Evolutionary conservation across 2,797 vertebrate species (phyloP).

Genomic region (Heteromormyrus szaboi): DNA sequence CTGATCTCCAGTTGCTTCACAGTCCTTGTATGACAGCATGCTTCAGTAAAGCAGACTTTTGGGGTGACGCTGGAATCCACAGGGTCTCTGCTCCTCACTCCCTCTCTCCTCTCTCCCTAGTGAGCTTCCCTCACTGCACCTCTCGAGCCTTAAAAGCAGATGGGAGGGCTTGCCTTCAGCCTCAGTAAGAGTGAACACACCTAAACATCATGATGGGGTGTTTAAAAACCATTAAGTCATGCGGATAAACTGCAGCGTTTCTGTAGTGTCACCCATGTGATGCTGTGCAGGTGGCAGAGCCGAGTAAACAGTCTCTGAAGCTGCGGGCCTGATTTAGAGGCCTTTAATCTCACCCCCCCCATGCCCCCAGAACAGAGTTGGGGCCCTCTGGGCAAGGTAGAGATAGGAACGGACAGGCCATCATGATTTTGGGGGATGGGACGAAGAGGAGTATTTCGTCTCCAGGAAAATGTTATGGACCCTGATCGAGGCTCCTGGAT

Average conservation of each 20-base stretch:
- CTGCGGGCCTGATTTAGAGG: constrained; percentile 15
- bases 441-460: not conserved
- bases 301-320: constrained; percentile 17
- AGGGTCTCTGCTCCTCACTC: not conserved
- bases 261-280: not conserved
- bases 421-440: not conserved
- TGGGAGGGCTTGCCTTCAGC: not conserved
- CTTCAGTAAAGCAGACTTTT: not conserved
- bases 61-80: not conserved
- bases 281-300: constrained; percentile 14
- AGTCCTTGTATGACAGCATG: not conserved
- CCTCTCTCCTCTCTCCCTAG: not conserved
- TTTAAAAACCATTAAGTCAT: constrained; percentile 20
- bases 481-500: not conserved
- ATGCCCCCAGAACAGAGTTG: not conserved
- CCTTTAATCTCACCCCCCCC: not conserved
- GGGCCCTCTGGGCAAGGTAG: not conserved
- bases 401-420: not conserved
- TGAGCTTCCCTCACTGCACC: not conserved
- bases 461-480: not conserved
- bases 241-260: not conserved
- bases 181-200: not conserved
- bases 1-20: not conserved
- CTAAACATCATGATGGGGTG: not conserved
- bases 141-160: not conserved